Percentiles rank a stretch among this genome's conserved stretches.
phyloP scores from a whole-genome alignment of 2,888 invertebrate species.

The Ceratothoa steindachneri region DNA sequence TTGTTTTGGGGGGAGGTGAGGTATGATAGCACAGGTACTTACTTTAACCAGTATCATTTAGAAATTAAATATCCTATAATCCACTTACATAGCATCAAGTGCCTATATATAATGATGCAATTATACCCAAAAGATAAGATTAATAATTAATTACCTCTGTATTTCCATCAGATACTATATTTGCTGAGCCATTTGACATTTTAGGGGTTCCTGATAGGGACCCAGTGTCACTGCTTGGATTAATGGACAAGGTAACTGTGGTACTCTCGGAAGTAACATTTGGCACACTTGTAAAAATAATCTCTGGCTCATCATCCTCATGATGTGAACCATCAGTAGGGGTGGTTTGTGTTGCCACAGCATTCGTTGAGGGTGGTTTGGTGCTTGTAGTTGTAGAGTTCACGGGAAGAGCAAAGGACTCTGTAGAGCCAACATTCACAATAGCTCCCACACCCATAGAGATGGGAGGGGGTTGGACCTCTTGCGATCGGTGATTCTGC shows the following conservation, averaged over 20 bases:
- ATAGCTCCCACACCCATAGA: neutral
- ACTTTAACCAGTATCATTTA: no score
- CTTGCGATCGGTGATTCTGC: neutral
- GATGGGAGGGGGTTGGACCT: neutral
- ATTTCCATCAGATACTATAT: neutral
- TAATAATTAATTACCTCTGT: constrained; percentile 3
- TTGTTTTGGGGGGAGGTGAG: no score
- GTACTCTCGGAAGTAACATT: neutral
- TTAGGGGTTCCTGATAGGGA: neutral
- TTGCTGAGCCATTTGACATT: neutral
- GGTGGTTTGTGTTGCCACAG: neutral
- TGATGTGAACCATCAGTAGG: neutral
- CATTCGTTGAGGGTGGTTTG: neutral
- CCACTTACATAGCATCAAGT: no score
- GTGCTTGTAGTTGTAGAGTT: neutral
- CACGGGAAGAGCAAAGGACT: neutral
- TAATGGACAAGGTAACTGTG: neutral
- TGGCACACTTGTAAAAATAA: neutral
- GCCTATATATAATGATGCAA: no score
- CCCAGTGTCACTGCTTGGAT: neutral
- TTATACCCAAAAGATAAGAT: no score
- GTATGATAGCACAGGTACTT: no score
- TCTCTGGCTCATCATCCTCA: constrained; percentile 1
- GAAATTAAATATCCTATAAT: no score
- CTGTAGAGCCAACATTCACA: neutral